Evolutionary conservation across 2,888 invertebrate genomes (phyloP), one percentile per base, ranked within the genome.

Genomic region (Sarcophaga caerulescens): DNA sequence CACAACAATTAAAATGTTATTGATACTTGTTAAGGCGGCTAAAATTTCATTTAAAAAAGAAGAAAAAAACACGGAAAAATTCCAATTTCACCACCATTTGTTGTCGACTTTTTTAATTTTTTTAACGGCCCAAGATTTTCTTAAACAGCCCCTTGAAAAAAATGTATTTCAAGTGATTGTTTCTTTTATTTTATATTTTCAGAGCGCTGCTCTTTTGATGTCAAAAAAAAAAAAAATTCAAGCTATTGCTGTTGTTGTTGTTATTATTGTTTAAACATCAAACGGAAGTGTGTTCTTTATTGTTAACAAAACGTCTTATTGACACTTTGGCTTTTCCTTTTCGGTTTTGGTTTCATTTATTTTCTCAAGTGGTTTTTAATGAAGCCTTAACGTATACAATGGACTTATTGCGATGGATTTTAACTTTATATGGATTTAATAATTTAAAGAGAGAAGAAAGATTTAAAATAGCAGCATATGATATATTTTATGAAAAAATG

Each of bases 181-280:
- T 47, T 74, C 23, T 65, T 44, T n/a, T 44, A 5, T 52, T 52
- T 52, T 52, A 14, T 17, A 14, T 52, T 52, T 12, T 52, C 17
- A 0, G 52, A 17, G 21, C 21, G 70, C 66, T 84, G 84, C 79
- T 84, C 84, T 84, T 84, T 84, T 84, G 84, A 84, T 79, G 79
- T 59, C 10, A 65, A 65, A 57, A 47, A 21, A 57, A 47, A 21
- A 57, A 63, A 8, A 35, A n/a, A 47, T 5, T 17, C 45, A 68
- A 80, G 25, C 79, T 79, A 83, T 87, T 85, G 81, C 78, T 66
- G 79, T 81, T 25, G 57, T 82, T 57, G 52, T 84, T 87, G 74
- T 84, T 71, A 63, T 76, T 87, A 77, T 88, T 88, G 83, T 88
- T 87, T 74, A 84, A 83, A 88, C 87, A 87, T 88, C 88, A 88